These are phyloP conservation scores for Artemisiospiza belli DNA, from an alignment of 2,113 vertebrate species.

Conservation along the genomic window DNA sequence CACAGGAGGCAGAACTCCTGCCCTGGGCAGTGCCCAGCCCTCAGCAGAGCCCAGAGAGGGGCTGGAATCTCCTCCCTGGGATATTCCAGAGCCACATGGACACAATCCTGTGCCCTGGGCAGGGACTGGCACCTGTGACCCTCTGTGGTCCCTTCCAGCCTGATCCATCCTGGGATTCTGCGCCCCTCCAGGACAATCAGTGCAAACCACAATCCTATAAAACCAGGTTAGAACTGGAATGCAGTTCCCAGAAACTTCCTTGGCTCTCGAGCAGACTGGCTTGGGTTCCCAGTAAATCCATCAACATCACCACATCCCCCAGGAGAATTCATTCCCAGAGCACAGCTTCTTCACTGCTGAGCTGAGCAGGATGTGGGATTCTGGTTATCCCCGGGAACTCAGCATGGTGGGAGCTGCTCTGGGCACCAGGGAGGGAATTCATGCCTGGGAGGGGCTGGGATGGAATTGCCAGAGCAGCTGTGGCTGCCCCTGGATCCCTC, in stretches of 20 bases:
- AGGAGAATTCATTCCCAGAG: not conserved
- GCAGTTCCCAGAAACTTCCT: not conserved
- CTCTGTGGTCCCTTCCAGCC: not conserved
- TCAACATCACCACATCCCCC: not conserved
- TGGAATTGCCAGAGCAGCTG: not conserved
- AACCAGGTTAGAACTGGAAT: not conserved
- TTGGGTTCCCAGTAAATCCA: not conserved
- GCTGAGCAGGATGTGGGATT: fast-evolving
- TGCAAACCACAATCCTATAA: fast-evolving
- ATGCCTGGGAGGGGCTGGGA: not conserved
- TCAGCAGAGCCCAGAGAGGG: not conserved
- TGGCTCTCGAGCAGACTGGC: not conserved
- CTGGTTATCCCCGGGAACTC: not conserved
- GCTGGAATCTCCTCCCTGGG: not conserved
- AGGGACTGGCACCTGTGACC: not conserved
- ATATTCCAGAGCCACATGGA: not conserved
- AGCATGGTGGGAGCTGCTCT: not conserved
- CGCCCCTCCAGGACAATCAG: not conserved
- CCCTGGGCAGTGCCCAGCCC: not conserved
- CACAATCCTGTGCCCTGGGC: not conserved
- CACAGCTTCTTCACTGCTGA: not conserved
- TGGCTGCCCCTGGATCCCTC: not conserved
- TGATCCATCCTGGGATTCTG: not conserved
- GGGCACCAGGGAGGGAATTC: not conserved
- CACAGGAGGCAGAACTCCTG: not conserved